Conservation (phyloP, 2,797 vertebrate genomes). For the Sebastiscus tertius region DNA sequence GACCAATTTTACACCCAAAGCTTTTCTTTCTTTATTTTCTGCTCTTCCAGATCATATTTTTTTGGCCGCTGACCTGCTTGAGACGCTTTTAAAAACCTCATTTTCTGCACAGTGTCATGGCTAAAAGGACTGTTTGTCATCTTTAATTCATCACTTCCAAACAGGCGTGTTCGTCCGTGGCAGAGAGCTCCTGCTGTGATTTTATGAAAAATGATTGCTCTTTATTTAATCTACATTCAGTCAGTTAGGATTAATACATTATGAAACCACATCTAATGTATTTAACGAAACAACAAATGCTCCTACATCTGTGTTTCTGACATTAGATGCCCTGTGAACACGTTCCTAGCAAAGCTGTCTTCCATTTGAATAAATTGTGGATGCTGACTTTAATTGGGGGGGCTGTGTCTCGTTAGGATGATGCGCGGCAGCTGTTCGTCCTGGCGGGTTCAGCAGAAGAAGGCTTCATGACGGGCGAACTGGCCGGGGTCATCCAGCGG, state of each 20-base stretch:
- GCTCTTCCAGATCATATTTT: not conserved
- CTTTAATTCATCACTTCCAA: not conserved
- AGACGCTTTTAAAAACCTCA: not conserved
- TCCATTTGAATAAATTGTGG: not conserved
- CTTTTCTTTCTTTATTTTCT: conserved; percentile 17
- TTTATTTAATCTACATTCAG: not conserved
- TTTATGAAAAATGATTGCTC: not conserved
- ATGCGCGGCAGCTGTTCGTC: conserved; percentile 97
- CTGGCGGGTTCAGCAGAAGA: conserved; percentile 95
- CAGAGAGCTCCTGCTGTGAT: not conserved
- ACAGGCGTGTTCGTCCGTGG: not conserved
- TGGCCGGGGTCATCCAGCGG: conserved; percentile 94
- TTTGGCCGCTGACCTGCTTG: not conserved
- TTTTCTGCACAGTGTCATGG: not conserved
- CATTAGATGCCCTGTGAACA: not conserved
- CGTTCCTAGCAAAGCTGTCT: not conserved
- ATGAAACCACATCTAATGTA: not conserved
- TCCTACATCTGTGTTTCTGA: not conserved
- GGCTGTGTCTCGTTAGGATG: conserved; percentile 84
- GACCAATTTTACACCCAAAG: conserved; percentile 28
- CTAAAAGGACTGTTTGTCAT: not conserved
- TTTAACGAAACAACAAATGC: not conserved
- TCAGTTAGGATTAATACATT: not conserved
- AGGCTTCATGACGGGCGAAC: conserved; percentile 95
- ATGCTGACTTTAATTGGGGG: not conserved